phyloP scores from a whole-genome alignment of 2,888 invertebrate species.

The Leptinotarsa peninsularis region DNA sequence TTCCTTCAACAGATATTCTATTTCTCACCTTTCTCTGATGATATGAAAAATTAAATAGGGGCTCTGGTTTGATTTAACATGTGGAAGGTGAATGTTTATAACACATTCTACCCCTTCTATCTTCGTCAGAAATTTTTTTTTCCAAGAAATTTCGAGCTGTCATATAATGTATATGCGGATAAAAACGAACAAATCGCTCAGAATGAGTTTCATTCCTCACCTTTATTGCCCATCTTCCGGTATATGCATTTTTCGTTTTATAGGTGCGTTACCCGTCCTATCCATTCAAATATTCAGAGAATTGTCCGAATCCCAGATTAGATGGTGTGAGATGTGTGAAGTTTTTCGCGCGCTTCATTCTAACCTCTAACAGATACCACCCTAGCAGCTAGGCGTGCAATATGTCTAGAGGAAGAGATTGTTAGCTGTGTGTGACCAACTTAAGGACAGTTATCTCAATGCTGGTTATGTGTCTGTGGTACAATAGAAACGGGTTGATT shows the following conservation, averaged over 20 bases:
- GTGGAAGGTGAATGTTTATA: too few species aligned
- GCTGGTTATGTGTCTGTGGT: slow-evolving; percentile 14
- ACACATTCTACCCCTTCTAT: too few species aligned
- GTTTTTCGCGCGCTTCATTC: slow-evolving; percentile 33
- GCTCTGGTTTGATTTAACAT: too few species aligned
- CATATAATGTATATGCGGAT: not conserved
- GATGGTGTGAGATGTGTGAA: slow-evolving; percentile 23
- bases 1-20: too few species aligned
- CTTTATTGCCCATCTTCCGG: not conserved
- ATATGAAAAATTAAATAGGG: too few species aligned
- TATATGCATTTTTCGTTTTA: not conserved
- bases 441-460: slow-evolving; percentile 18
- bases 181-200: not conserved
- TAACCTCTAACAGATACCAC: slow-evolving; percentile 47
- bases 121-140: too few species aligned
- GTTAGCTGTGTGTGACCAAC: slow-evolving; percentile 31
- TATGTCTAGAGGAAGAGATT: slow-evolving; percentile 48
- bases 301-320: slow-evolving; percentile 23
- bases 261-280: not conserved
- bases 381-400: slow-evolving; percentile 55
- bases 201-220: not conserved
- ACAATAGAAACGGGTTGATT: too few species aligned
- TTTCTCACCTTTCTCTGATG: too few species aligned
- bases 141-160: too few species aligned
- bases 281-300: slow-evolving; percentile 20